Evolutionary conservation across 2,888 invertebrate genomes (phyloP), one percentile per base, ranked within the genome.

Genomic region (Drosophila incognita): DNA sequence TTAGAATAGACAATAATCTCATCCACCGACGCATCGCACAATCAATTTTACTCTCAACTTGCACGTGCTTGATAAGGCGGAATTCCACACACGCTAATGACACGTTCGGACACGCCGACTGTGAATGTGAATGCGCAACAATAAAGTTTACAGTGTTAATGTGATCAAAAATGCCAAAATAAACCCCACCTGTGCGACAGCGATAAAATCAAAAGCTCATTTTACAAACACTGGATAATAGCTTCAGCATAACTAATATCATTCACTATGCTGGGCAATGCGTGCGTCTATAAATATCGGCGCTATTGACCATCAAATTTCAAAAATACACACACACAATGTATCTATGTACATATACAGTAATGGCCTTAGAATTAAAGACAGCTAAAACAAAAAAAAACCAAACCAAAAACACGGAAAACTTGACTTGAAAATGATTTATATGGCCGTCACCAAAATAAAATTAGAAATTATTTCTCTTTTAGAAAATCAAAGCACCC

Each of bases 11-110:
- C 48, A 64, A 49, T 51, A 48, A 46, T 27, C 40, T 36, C 74
- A 53, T 65, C 49, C 38, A 80, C n/a, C 15, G n/a, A 29, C 10
- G 21, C 31, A 57, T 51, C 8, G 24, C 4, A 54, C 13, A 38
- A 8, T 24, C 10, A 18, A 53, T 40, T 40, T 40, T 51, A 42
- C 36, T 49, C 27, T 11, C 27, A 48, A 49, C 62, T 61, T 51
- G 46, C 86, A 82, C 88, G 82, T 85, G 76, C 58, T 53, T 62
- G 79, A 76, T 76, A 76, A 75, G 68, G 66, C 61, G 51, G 53
- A 69, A 65, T 54, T 53, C 59, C 49, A 52, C 38, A 52, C 38
- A 57, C 18, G 54, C 54, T 35, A 63, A 65, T 61, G 59, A 33
- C 77, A 81, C 81, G 77, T 76, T 54, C 54, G 13, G n/a, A 46